These are phyloP conservation scores for Calcarius lapponicus DNA, from an alignment of 2,797 vertebrate genomes.

Conservation along the genomic window DNA sequence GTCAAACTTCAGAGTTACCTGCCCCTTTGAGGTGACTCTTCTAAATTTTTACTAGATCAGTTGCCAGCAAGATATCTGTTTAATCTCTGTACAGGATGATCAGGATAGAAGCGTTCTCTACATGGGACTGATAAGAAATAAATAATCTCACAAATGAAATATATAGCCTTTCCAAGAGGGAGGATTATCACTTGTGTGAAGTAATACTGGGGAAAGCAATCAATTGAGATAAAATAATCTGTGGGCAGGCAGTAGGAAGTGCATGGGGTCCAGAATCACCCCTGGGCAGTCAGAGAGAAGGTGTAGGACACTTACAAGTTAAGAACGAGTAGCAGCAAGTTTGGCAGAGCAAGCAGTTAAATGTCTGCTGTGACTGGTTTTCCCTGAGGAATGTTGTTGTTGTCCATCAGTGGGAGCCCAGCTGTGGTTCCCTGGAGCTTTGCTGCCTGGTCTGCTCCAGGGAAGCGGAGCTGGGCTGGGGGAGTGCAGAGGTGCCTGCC, in stretches of 20 bases:
- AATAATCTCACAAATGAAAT: neutral
- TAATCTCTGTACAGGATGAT: neutral
- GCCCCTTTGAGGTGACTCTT: neutral
- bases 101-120: neutral
- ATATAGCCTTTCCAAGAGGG: neutral
- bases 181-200: neutral
- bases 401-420: neutral
- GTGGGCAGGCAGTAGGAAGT: neutral
- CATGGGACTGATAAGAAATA: neutral
- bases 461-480: neutral
- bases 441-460: neutral
- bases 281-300: neutral
- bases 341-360: neutral
- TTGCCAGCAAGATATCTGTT: neutral
- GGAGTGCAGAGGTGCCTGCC: neutral
- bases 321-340: neutral
- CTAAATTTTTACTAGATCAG: slow-evolving; percentile 3
- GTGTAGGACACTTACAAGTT: neutral
- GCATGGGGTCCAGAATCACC: neutral
- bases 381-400: accelerated
- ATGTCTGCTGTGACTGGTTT: neutral
- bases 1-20: neutral
- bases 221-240: neutral
- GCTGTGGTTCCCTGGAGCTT: neutral
- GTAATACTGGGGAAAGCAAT: neutral